Evolutionary conservation across 1,140 invertebrate genomes (phyloP).

Genomic region (Centruroides sculpturatus): DNA sequence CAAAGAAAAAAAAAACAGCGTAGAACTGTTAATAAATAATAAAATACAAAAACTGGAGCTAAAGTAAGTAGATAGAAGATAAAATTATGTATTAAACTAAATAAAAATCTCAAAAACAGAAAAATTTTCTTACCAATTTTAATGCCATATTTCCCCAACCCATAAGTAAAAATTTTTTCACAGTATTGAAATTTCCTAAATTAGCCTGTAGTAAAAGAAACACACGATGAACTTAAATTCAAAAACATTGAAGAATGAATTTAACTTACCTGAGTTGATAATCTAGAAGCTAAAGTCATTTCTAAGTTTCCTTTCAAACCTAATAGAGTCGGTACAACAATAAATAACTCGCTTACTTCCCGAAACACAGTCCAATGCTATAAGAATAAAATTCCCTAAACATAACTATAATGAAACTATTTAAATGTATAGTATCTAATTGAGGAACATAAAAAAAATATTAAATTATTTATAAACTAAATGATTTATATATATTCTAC

Average conservation of each 20-base stretch:
- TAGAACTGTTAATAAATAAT: too few species aligned
- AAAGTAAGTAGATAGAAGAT: too few species aligned
- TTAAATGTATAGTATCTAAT: too few species aligned
- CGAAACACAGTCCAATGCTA: conserved; percentile 78
- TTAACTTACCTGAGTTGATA: conserved; percentile 53
- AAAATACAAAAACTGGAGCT: too few species aligned
- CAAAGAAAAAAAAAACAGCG: too few species aligned
- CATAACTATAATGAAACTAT: too few species aligned
- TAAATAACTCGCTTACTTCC: conserved; percentile 75
- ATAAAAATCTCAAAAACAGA: too few species aligned
- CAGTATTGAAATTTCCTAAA: conserved; percentile 47
- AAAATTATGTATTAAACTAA: too few species aligned
- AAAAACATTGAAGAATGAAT: not conserved
- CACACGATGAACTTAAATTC: too few species aligned
- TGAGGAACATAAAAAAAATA: too few species aligned
- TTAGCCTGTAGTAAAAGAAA: conserved; percentile 34
- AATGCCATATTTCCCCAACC: conserved; percentile 65
- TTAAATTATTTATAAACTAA: too few species aligned
- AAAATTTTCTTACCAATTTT: not conserved
- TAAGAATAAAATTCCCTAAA: conserved; percentile 19
- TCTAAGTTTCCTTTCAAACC: conserved; percentile 93
- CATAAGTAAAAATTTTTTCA: conserved; percentile 49
- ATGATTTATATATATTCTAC: too few species aligned
- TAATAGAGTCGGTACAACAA: conserved; percentile 80
- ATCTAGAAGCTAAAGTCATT: conserved; percentile 87